Conservation (phyloP, 2,888 invertebrate genomes). For the Mesorhabditis sp. region DNA sequence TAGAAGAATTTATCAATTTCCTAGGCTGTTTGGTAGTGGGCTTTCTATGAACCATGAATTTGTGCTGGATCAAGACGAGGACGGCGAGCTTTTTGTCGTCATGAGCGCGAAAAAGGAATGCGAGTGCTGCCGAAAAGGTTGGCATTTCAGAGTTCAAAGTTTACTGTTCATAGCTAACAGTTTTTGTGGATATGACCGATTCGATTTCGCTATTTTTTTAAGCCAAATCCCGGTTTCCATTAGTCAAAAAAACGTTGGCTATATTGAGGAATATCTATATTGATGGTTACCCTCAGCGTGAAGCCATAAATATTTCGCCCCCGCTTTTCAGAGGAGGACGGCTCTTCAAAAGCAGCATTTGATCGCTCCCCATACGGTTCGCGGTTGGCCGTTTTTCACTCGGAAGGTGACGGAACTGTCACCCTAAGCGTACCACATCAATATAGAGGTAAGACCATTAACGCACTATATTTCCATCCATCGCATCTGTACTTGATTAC, state of each 20-base stretch:
- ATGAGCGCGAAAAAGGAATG: constrained; percentile 27
- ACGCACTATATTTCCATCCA: too few relatives aligned
- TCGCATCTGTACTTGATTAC: not conserved
- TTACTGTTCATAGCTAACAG: not conserved
- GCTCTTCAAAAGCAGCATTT: not conserved
- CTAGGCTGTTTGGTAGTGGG: constrained; percentile 36
- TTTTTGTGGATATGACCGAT: not conserved
- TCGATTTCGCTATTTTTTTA: not conserved
- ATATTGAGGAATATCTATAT: too few relatives aligned
- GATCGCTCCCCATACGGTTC: not conserved
- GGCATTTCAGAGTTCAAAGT: not conserved
- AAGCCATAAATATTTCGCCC: not conserved
- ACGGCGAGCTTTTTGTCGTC: constrained; percentile 22
- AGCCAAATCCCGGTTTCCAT: too few relatives aligned
- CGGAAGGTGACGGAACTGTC: constrained; percentile 1
- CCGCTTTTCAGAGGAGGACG: constrained; percentile 4
- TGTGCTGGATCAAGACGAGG: constrained; percentile 26
- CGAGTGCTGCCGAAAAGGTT: constrained; percentile 30
- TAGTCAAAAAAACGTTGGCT: too few relatives aligned
- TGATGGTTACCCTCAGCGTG: too few relatives aligned
- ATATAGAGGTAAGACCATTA: not conserved
- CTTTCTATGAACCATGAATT: constrained; percentile 34
- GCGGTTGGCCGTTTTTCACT: not conserved
- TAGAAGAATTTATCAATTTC: not conserved
- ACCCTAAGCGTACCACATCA: not conserved